Base-by-base conservation (phyloP, 2,888 invertebrate genomes). In the Amblyteles armatorius region DNA sequence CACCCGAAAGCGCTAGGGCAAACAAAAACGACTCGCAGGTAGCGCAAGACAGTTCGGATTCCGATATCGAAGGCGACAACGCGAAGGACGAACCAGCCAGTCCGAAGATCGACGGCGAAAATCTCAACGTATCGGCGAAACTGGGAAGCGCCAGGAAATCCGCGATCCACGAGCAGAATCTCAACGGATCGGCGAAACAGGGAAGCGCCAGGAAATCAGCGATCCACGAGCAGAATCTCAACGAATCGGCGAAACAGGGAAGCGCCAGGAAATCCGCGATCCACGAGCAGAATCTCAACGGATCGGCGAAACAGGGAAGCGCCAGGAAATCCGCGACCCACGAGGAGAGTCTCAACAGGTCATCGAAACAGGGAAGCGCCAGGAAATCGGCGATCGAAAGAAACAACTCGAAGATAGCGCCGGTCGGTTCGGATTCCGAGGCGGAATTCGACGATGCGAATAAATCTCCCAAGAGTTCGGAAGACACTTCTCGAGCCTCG, bases 311-410 rank as follows among this genome's bases (percentile, higher is more conserved):
- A 19, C 67, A 36, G 33, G 13, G 6, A n/a, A 29, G 52, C 33
- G 55, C 50, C 26, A 63, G 65, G 29, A 79, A 80, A 33, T 74
- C 81, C 0, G 7, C 55, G 36, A 68, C 13, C 60, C 69, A 63
- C 40, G 52, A 65, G 26, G 7, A 29, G 2, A 40, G 44, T 52
- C 55, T 50, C 3, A 33, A 44, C 19, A 50, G 33, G 33, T 55
- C 72, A 5, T 44, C 65, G 4, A 65, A 63, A 19, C 55, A 55
- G 19, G 26, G 7, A 22, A 68, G 55, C 33, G 29, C 63, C 16
- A 60, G 76, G 11, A 71, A 71, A 48, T 83, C 71, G 11, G 22
- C 74, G 63, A 65, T 19, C 26, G 48, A 40, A n/a, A 79, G 65
- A 11, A 79, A 71, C 44, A 33, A 6, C 29, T 73, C 72, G 16